These are phyloP conservation scores for Criorhina ranunculi DNA, from an alignment of 2,888 invertebrate species.

Conservation along the genomic window DNA sequence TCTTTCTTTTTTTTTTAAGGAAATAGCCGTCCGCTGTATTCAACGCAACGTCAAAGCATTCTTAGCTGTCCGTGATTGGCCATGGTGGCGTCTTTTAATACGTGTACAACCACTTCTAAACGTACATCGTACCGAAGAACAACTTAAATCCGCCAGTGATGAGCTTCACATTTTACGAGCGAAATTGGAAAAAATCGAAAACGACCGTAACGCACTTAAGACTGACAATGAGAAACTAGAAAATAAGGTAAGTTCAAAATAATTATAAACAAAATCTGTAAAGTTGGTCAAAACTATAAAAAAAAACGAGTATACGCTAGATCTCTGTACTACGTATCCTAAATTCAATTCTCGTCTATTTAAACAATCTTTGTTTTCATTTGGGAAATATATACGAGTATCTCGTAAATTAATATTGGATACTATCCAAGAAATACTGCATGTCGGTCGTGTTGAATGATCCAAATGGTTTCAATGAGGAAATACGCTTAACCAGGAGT, in stretches of 20 bases:
- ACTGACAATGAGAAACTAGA: constrained; percentile 95
- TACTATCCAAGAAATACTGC: constrained; percentile 7
- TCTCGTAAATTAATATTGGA: constrained; percentile 16
- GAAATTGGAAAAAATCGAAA: constrained; percentile 94
- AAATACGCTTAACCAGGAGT: constrained; percentile 3
- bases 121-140: constrained; percentile 97
- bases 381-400: neutral
- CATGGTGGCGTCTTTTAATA: constrained; percentile 98
- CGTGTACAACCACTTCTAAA: constrained; percentile 96
- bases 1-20: constrained; percentile 84
- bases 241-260: constrained; percentile 90
- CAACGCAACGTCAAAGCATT: constrained; percentile 97
- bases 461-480: constrained; percentile 18
- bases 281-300: constrained; percentile 26
- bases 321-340: constrained; percentile 8
- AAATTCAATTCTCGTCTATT: constrained; percentile 4
- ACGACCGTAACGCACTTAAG: constrained; percentile 93
- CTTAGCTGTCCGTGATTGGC: constrained; percentile 96
- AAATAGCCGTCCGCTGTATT: constrained; percentile 95
- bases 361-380: constrained; percentile 7
- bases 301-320: neutral
- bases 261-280: neutral
- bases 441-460: constrained; percentile 21
- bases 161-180: constrained; percentile 92
- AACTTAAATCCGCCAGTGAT: constrained; percentile 92